Evolutionary conservation across 2,113 vertebrate species (phyloP).

Genomic region (Notechis scutatus): DNA sequence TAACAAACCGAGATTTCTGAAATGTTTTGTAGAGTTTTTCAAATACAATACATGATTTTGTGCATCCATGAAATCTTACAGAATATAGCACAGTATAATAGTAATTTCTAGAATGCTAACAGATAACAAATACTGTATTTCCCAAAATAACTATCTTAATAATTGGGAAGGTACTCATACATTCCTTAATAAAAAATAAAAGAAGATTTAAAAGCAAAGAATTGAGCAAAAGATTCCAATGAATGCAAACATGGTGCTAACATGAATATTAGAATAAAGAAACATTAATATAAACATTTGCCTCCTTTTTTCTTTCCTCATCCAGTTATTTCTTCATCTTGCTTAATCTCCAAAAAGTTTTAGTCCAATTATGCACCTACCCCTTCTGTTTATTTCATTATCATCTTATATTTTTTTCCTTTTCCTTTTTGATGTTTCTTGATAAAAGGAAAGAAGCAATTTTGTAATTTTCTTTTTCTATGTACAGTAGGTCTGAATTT

Average conservation of each 20-base stretch:
- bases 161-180: background rate
- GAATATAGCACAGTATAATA: background rate
- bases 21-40: background rate
- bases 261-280: background rate
- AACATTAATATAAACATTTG: background rate
- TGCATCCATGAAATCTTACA: background rate
- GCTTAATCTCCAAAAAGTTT: background rate
- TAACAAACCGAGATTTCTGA: conserved; percentile 25
- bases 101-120: background rate
- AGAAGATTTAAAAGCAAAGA: background rate
- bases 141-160: background rate
- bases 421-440: background rate
- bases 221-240: background rate
- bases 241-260: background rate
- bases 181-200: background rate
- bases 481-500: background rate
- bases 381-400: background rate
- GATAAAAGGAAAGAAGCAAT: background rate
- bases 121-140: background rate
- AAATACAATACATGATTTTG: conserved; percentile 16
- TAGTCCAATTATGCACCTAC: background rate
- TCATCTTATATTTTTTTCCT: background rate
- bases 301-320: background rate
- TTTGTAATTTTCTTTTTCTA: background rate
- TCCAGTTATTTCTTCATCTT: background rate